Conservation (phyloP, 2,888 invertebrate genomes). For the Plebejus anna region DNA sequence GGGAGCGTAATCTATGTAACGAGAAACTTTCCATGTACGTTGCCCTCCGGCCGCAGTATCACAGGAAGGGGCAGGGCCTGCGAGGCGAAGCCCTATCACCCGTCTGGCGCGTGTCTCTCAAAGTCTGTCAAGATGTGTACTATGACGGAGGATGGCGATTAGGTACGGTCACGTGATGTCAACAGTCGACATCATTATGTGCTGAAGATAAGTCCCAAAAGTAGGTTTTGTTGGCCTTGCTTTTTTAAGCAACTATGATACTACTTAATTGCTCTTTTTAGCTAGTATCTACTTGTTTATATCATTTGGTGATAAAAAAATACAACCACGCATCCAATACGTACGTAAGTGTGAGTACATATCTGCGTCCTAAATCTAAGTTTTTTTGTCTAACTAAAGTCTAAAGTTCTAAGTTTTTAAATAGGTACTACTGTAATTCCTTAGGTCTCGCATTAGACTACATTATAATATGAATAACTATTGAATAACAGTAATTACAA, state of each 20-base stretch:
- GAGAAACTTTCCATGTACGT: conserved; percentile 21
- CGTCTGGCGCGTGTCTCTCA: conserved; percentile 41
- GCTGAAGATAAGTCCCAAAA: not conserved
- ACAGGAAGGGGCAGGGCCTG: conserved; percentile 17
- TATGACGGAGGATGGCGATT: not conserved
- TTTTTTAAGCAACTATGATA: too few species aligned
- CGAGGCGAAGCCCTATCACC: conserved; percentile 36
- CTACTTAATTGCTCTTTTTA: too few species aligned
- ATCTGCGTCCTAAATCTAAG: too few species aligned
- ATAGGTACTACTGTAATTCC: too few species aligned
- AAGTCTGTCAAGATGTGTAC: conserved; percentile 36
- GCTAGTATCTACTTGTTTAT: too few species aligned
- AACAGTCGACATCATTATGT: not conserved
- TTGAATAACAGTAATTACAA: not conserved
- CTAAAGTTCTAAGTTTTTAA: too few species aligned
- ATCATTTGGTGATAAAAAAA: too few species aligned
- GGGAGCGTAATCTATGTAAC: not conserved
- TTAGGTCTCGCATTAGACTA: too few species aligned
- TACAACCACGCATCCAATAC: too few species aligned
- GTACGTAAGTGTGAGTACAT: too few species aligned
- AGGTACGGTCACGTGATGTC: not conserved
- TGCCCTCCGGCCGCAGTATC: not conserved
- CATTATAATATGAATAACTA: too few species aligned
- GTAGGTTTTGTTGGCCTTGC: not conserved
- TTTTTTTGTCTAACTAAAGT: too few species aligned